These are phyloP conservation scores for Karalla daura DNA, from an alignment of 2,797 vertebrate genomes.

Conservation along the genomic window DNA sequence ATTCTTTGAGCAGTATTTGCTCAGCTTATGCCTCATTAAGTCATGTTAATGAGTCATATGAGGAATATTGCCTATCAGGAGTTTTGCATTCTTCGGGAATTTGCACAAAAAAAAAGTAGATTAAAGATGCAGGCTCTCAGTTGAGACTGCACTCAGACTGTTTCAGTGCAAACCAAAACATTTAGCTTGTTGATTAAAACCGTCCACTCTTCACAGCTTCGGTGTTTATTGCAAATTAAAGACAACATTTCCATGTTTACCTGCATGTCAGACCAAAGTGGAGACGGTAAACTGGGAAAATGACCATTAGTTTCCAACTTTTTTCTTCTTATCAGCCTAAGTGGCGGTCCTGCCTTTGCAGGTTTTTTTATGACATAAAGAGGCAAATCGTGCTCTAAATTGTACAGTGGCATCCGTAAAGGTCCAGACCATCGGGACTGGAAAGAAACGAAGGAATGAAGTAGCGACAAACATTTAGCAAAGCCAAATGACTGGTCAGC, in stretches of 20 bases:
- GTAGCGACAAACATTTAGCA: slow-evolving; percentile 60
- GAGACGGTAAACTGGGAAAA: neutral
- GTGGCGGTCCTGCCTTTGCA: neutral
- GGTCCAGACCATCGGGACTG: slow-evolving; percentile 32
- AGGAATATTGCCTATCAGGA: neutral
- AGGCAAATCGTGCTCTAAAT: neutral
- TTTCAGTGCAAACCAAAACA: neutral
- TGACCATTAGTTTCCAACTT: no score
- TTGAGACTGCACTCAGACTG: neutral
- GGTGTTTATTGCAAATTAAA: slow-evolving; percentile 10
- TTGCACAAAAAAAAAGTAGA: neutral
- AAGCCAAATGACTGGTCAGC: slow-evolving; percentile 68
- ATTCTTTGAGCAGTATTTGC: neutral
- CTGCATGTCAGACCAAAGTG: neutral
- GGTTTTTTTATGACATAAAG: neutral
- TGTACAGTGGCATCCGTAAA: slow-evolving; percentile 1
- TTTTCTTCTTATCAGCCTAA: neutral
- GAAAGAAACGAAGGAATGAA: slow-evolving; percentile 44
- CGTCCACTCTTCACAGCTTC: neutral
- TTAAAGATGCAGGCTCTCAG: neutral
- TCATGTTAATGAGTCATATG: neutral
- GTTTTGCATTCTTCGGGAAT: neutral
- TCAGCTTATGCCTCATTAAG: neutral
- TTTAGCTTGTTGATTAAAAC: slow-evolving; percentile 8
- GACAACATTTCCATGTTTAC: slow-evolving; percentile 1